Evolutionary conservation across 2,888 invertebrate species (phyloP).

Genomic region (Phrixothrix hirtus): DNA sequence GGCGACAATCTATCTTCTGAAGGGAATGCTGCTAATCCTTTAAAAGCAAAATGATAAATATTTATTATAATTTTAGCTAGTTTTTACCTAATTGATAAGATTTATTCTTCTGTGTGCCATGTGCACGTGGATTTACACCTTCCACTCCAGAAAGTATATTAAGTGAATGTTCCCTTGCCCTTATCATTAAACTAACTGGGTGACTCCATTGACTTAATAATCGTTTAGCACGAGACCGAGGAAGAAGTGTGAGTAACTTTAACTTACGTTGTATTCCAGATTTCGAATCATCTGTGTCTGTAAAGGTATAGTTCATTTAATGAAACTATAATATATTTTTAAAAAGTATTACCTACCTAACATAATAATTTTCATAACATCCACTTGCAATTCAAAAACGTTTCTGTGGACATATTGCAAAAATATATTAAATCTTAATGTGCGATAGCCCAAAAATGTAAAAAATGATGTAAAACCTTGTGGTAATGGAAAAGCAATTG

Average conservation of each 20-base stretch:
- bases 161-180: conserved; percentile 80
- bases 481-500: conserved; percentile 80
- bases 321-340: too few species aligned
- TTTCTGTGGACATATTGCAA: conserved; percentile 82
- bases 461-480: conserved; percentile 89
- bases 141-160: conserved; percentile 77
- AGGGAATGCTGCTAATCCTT: conserved; percentile 73
- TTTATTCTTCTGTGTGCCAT: conserved; percentile 43
- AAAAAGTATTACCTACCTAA: too few species aligned
- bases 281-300: conserved; percentile 58
- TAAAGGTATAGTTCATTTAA: too few species aligned
- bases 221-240: conserved; percentile 77
- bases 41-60: conserved; percentile 29
- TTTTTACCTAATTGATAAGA: conserved; percentile 32
- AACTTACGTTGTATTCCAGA: conserved; percentile 71
- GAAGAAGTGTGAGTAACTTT: conserved; percentile 71
- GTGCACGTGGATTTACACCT: conserved; percentile 49
- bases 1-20: conserved; percentile 75
- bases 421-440: conserved; percentile 76
- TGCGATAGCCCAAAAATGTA: conserved; percentile 81
- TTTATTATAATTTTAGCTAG: background rate
- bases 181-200: conserved; percentile 74
- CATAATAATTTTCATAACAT: conserved; percentile 83
- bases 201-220: conserved; percentile 78
- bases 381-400: conserved; percentile 85